Percentiles rank a stretch among this genome's conserved stretches.
These are phyloP conservation scores for Leptobrachium leishanense DNA, from an alignment of 2,113 vertebrate genomes.

Conservation along the genomic window DNA sequence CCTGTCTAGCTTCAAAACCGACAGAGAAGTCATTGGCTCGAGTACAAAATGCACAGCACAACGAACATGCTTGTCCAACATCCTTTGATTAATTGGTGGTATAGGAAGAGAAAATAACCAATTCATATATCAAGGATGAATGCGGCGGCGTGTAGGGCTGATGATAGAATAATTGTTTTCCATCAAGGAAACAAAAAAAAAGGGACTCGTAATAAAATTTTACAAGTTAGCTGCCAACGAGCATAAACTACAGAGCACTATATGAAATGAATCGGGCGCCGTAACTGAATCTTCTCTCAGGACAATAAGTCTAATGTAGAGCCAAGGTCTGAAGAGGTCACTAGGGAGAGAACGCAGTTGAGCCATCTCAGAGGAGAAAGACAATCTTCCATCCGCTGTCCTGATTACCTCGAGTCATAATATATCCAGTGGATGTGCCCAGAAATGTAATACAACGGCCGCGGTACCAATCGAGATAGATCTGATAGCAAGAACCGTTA, in stretches of 20 bases:
- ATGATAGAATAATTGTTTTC: slow-evolving; percentile 69
- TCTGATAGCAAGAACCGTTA: slow-evolving; percentile 66
- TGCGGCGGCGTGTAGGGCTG: slow-evolving; percentile 57
- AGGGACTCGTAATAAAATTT: slow-evolving; percentile 78
- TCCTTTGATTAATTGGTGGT: slow-evolving; percentile 29
- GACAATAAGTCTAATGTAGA: slow-evolving; percentile 82
- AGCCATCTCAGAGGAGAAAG: slow-evolving; percentile 69
- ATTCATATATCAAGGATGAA: slow-evolving; percentile 52
- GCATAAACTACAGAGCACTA: slow-evolving; percentile 78
- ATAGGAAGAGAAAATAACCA: slow-evolving; percentile 48
- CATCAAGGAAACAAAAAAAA: slow-evolving; percentile 66
- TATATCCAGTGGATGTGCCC: slow-evolving; percentile 67
- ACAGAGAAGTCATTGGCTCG: slow-evolving; percentile 8
- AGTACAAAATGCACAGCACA: slow-evolving; percentile 11
- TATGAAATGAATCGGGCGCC: slow-evolving; percentile 77
- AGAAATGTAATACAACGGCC: slow-evolving; percentile 60
- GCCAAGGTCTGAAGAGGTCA: slow-evolving; percentile 73
- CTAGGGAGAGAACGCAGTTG: slow-evolving; percentile 62
- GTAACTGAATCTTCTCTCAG: slow-evolving; percentile 79
- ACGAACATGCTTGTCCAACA: slow-evolving; percentile 19
- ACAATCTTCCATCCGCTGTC: slow-evolving; percentile 68
- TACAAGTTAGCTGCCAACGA: slow-evolving; percentile 74
- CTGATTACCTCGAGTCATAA: slow-evolving; percentile 69
- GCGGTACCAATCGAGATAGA: slow-evolving; percentile 53
- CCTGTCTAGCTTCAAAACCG: background rate